A percentile compares a stretch with the other conserved stretches of the same genome.
Evolutionary conservation across 2,113 vertebrate genomes (phyloP).

Genomic region (Charina bottae): DNA sequence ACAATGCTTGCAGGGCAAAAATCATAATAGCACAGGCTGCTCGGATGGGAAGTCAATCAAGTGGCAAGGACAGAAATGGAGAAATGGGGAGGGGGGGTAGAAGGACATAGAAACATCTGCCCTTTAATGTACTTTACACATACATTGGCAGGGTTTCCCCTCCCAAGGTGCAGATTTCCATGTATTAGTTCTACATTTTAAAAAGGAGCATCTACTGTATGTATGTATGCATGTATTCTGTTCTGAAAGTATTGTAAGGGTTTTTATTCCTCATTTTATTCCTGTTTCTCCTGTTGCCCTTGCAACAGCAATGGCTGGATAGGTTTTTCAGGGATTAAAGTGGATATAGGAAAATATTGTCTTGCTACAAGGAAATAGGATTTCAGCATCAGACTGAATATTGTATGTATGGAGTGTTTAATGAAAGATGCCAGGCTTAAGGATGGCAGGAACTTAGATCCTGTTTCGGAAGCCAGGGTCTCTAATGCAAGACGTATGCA

Average conservation of each 20-base stretch:
- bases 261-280: neutral
- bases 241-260: neutral
- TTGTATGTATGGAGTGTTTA: neutral
- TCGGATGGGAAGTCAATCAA: constrained; percentile 33
- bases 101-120: neutral
- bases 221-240: neutral
- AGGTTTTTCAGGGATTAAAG: constrained; percentile 28
- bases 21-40: neutral
- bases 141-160: constrained; percentile 16
- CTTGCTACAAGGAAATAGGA: neutral
- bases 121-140: neutral
- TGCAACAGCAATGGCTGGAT: neutral
- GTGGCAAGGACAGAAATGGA: neutral
- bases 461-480: neutral
- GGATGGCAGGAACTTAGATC: neutral
- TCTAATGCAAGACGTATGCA: neutral
- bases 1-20: constrained; percentile 37
- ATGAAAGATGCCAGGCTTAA: neutral
- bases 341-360: neutral
- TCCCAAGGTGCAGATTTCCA: neutral
- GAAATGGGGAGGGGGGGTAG: neutral
- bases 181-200: constrained; percentile 6
- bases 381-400: neutral
- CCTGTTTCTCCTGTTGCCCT: constrained; percentile 9
- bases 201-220: neutral